Evolutionary conservation across 1,140 invertebrate genomes (phyloP).

Genomic region (Diorhabda elongata): DNA sequence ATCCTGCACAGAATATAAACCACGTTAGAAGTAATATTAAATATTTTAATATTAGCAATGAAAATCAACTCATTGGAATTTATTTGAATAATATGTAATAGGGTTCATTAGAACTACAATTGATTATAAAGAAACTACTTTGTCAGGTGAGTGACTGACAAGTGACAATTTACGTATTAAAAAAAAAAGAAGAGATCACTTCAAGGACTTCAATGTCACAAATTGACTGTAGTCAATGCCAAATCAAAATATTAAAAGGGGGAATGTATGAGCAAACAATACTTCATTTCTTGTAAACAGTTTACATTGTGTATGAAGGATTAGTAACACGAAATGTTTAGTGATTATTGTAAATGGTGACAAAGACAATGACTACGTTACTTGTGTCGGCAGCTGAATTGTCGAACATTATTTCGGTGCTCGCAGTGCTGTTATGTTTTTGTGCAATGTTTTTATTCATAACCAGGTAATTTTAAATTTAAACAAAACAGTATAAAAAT

Average conservation of each 20-base stretch:
- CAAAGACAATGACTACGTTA: slow-evolving; percentile 54
- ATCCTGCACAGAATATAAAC: too few species aligned
- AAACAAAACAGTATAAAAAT: too few species aligned
- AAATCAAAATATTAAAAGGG: slow-evolving; percentile 13
- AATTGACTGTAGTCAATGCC: slow-evolving; percentile 12
- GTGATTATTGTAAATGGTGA: slow-evolving; percentile 17
- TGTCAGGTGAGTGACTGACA: too few species aligned
- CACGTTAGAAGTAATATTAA: too few species aligned
- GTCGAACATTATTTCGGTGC: slow-evolving; percentile 58
- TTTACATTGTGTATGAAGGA: not conserved
- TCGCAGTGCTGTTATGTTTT: slow-evolving; percentile 58
- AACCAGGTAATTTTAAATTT: slow-evolving; percentile 48
- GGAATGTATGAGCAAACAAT: slow-evolving; percentile 6
- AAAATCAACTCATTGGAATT: too few species aligned
- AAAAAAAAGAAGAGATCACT: too few species aligned
- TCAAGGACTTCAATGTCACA: too few species aligned
- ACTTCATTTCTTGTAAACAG: slow-evolving; percentile 7
- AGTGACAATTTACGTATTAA: too few species aligned
- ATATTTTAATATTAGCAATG: too few species aligned
- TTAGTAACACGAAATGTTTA: not conserved
- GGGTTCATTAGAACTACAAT: too few species aligned
- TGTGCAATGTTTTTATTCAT: slow-evolving; percentile 59
- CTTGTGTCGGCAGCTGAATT: slow-evolving; percentile 59
- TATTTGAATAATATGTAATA: too few species aligned
- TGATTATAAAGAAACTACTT: too few species aligned